Conservation (phyloP, 1,140 invertebrate genomes). For the Condylostylus longicornis region DNA sequence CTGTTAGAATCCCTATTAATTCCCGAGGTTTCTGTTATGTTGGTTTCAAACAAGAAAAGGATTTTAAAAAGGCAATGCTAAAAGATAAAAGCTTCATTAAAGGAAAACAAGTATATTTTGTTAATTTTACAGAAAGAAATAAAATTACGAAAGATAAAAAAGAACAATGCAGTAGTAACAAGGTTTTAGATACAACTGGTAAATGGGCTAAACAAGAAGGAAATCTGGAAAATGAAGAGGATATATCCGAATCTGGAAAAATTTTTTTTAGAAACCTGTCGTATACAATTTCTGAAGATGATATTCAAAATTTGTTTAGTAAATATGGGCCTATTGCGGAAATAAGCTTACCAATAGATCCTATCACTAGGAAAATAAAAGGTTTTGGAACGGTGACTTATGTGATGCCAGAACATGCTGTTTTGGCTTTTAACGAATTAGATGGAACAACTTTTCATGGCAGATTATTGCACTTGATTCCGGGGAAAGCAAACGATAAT, state of each 20-base stretch:
- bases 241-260: slow-evolving; percentile 76
- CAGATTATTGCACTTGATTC: slow-evolving; percentile 83
- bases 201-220: slow-evolving; percentile 59
- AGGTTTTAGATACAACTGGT: slow-evolving; percentile 24
- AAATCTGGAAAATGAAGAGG: slow-evolving; percentile 56
- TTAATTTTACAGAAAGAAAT: slow-evolving; percentile 44
- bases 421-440: slow-evolving; percentile 69
- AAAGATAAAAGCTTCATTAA: slow-evolving; percentile 80
- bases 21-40: slow-evolving; percentile 79
- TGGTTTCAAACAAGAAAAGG: slow-evolving; percentile 70
- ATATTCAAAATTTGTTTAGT: slow-evolving; percentile 70
- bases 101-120: slow-evolving; percentile 48
- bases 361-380: slow-evolving; percentile 65
- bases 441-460: slow-evolving; percentile 85
- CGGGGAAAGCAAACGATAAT: slow-evolving; percentile 47
- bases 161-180: slow-evolving; percentile 18
- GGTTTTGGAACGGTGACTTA: slow-evolving; percentile 90
- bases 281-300: slow-evolving; percentile 77
- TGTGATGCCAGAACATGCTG: slow-evolving; percentile 89
- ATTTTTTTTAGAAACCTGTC: slow-evolving; percentile 91
- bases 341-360: slow-evolving; percentile 80
- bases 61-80: slow-evolving; percentile 62
- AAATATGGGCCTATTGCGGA: slow-evolving; percentile 80
- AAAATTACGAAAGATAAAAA: slow-evolving; percentile 29
- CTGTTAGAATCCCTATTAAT: slow-evolving; percentile 62